Conservation (phyloP, 2,888 invertebrate species). For the Meghimatium bilineatum region DNA sequence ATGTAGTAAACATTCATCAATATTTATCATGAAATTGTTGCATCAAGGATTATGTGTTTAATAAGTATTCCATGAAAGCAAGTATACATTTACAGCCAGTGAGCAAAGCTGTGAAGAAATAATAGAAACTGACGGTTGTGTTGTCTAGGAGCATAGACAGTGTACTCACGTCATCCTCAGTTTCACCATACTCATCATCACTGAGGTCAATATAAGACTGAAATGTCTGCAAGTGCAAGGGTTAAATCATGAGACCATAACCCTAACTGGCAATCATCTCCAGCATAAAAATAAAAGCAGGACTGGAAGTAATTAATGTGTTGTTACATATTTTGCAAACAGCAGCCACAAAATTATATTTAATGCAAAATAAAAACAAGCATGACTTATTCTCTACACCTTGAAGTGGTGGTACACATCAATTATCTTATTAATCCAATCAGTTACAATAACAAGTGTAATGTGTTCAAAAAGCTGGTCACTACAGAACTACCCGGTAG, state of each 20-base stretch:
- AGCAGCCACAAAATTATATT: background rate
- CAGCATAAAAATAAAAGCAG: constrained; percentile 13
- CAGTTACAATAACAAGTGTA: too few relatives aligned
- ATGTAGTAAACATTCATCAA: too few relatives aligned
- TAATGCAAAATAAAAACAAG: too few relatives aligned
- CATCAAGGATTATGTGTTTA: background rate
- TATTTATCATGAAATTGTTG: background rate
- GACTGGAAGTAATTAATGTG: background rate
- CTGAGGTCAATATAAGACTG: constrained; percentile 59
- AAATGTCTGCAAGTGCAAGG: constrained; percentile 60
- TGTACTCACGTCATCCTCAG: constrained; percentile 46
- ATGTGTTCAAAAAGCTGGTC: too few relatives aligned
- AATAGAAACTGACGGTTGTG: background rate
- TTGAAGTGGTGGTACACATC: too few relatives aligned
- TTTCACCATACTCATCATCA: constrained; percentile 52
- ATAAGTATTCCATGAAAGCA: background rate
- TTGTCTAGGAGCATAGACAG: background rate
- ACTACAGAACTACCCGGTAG: too few relatives aligned
- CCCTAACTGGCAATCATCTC: constrained; percentile 9
- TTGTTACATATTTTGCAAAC: background rate
- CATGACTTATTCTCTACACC: too few relatives aligned
- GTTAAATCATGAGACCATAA: constrained; percentile 13
- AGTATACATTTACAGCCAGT: constrained; percentile 19
- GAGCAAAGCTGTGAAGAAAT: background rate
- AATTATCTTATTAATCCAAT: too few relatives aligned